Base-by-base conservation (phyloP, 2,888 invertebrate genomes). In the Pheosia tremula region DNA sequence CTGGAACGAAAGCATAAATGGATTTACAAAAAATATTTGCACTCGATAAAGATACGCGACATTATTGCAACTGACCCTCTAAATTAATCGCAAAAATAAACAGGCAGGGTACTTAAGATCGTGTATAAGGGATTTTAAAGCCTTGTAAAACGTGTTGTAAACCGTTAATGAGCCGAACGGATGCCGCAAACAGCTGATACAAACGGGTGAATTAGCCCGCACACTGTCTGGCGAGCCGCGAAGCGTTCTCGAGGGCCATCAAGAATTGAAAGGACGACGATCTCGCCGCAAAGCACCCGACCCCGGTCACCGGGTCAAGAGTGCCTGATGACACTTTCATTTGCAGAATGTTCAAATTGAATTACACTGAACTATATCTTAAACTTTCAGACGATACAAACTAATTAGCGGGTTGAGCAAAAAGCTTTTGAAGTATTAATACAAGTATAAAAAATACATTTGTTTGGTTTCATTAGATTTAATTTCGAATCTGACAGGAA, bases 181-280 rank as follows among this genome's bases (percentile, higher is more conserved):
- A 75, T 71, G 69, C 84, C 81, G 57, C 82, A 82, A 85, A 86
- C 77, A 84, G 81, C 80, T 80, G 82, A 83, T 82, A 81, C 79
- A 79, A 79, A 75, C 72, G 73, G 71, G 72, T 76, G 80, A 79
- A 83, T 81, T 77, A 77, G 72, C 82, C 84, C 82, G 83, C 83
- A 84, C 82, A 81, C 78, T 80, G 75, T 68, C 73, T 64, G 80
- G 80, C 69, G 70, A 80, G 77, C 84, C 85, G 68, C 84, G 79
- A 78, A 79, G 79, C 70, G 75, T 75, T 81, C 73, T 85, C 74
- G 66, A 85, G 84, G 72, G 79, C 74, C 81, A 83, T 87, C 80
- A 67, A 77, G 77, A 79, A 80, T 79, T 81, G 82, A 83, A 86
- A 83, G 85, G 85, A 83, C 78, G 80, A 78, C 79, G 76, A 80